phyloP scores from a whole-genome alignment of 2,888 invertebrate genomes.

The Pecten maximus region DNA sequence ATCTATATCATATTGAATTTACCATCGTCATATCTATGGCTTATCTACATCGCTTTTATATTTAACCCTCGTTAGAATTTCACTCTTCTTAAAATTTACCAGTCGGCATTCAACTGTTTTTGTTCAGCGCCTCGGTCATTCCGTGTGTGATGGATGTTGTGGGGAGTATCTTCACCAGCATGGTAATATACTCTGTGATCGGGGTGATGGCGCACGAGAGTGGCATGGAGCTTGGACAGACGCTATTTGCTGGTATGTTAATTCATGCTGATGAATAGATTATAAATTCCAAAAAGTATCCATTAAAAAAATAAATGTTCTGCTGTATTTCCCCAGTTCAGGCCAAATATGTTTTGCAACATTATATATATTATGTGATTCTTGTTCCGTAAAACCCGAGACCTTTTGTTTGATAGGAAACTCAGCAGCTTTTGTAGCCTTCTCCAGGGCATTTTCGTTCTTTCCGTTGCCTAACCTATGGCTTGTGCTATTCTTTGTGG shows the following conservation, averaged over 20 bases:
- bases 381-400: neutral
- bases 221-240: neutral
- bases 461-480: neutral
- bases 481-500: neutral
- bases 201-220: conserved; percentile 25
- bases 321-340: too few relatives aligned
- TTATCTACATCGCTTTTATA: too few relatives aligned
- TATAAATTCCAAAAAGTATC: too few relatives aligned
- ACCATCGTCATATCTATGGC: too few relatives aligned
- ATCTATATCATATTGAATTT: too few relatives aligned
- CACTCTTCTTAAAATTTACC: too few relatives aligned
- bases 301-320: too few relatives aligned
- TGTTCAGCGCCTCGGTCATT: neutral
- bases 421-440: conserved; percentile 14
- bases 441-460: neutral
- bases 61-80: too few relatives aligned
- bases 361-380: too few relatives aligned
- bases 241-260: neutral
- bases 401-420: neutral
- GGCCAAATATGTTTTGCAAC: too few relatives aligned
- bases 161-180: conserved; percentile 4
- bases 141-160: neutral
- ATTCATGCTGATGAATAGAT: neutral
- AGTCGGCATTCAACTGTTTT: too few relatives aligned
- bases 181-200: neutral